Evolutionary conservation across 2,113 vertebrate genomes (phyloP), one percentile per base, ranked within the genome.

Genomic region (Alces alces): DNA sequence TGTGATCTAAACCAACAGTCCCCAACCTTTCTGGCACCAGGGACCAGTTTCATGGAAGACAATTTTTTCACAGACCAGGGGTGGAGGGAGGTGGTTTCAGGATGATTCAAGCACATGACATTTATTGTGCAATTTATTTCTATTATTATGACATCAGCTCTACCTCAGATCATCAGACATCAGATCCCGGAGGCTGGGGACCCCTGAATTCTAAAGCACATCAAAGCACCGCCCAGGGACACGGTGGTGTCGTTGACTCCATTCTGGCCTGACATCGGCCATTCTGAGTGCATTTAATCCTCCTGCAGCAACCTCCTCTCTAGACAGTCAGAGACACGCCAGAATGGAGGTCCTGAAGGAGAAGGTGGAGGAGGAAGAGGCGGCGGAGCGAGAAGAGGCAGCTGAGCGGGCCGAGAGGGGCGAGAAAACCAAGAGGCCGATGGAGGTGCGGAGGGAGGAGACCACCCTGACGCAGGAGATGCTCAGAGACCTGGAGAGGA

Each of bases 271-370:
- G 61, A 36, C 1, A 36, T 1, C 1, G 0, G 17, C 36, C 23
- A 5, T 23, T 33, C 50, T 36, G 83, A 50, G 57, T 9, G 19
- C 4, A 3, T 60, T 30, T 39, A 0, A 33, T 52, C 36, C 70
- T 93, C 43, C 84, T 27, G 6, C 66, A 89, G 96, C 25, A 17
- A 27, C 36, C 1, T 50, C 4, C 0, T 19, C 79, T 66, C 47
- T 1, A 28, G 88, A 36, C 33, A 43, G 33, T 73, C 54, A 12
- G 89, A 82, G 78, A 43, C 43, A 0, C 0, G 2, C 78, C n/a
- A 54, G 36, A 6, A 98, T 98, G 98, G 98, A 98, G 95, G 97
- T 98, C 43, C 96, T 98, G 73, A 98, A 19, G 45, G 98, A 98
- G 66, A 98, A 93, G 33, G 93, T 97, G 27, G 98, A 98, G 61